Base-by-base conservation (phyloP, 2,797 vertebrate species). In the Spheniscus humboldti region DNA sequence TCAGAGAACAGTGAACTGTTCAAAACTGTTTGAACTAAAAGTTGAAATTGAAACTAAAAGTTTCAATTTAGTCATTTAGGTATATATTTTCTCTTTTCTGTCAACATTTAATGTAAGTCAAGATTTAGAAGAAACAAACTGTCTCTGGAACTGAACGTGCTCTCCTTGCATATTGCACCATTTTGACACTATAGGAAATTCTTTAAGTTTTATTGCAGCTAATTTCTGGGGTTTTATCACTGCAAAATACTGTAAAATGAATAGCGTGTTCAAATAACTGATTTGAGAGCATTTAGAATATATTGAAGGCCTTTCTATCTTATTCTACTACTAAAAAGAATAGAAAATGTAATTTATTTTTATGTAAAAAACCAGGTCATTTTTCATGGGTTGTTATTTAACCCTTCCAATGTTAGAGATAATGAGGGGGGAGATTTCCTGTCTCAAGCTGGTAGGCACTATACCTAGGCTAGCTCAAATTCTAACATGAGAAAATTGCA, bases 401-500 rank as follows among this genome's bases (percentile, higher is more conserved):
- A 97, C 97, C 82, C 93, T 97, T 97, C 96, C 91, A 94, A n/a
- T 67, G 30, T 14, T 66, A 45, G 59, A 76, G n/a, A 71, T 96
- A 94, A 97, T 88, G 95, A 97, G 59, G 13, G 13, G 11, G 91
- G 92, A 97, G 92, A 96, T 97, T 18, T 77, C 80, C 94, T 94
- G 76, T 97, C 96, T 97, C 60, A 92, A 30, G 66, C 86, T 98
- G 93, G 94, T 96, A 96, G 84, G 86, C 84, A 73, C 68, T 94
- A 8, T 96, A 88, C 98, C 92, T 97, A 71, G 68, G 39, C 92
- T 97, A 93, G 86, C 98, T 98, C 72, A 96, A 98, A 98, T 98
- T 98, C 98, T 98, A 98, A 98, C 98, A 97, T 94, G 95, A 97
- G 97, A 96, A 98, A 98, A 98, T 98, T 98, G 97, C 97, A 97